Evolutionary conservation across 2,113 vertebrate species (phyloP), one percentile per base, ranked within the genome.

Genomic region (Albula goreensis): DNA sequence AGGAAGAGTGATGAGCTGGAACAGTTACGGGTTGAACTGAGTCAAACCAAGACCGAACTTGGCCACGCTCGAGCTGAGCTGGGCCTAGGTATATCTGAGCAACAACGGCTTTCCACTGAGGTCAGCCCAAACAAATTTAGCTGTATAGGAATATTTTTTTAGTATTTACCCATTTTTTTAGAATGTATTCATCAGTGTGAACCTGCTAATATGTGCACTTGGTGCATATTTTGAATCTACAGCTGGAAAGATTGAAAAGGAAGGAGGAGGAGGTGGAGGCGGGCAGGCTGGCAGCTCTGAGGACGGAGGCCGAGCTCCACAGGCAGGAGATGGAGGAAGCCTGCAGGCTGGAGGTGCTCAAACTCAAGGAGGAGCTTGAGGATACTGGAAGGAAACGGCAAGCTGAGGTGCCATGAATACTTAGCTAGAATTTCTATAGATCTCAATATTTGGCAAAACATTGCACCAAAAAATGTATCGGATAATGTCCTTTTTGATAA

Each of bases 1-100:
- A 96, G 95, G 88, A 91, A 92, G 56, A 88, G 60, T 84, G 89
- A 78, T 52, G 93, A 96, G 48, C 77, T 92, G 91, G 93, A 95
- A 86, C 84, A 87, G 66, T 49, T 92, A 86, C 86, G 57, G 66
- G 86, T 86, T 22, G 92, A 94, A 85, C 83, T 94, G 7, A 85
- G 85, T 56, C 90, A 89, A 50, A 85, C 88, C 9, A 93, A 91
- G 86, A 79, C 88, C 82, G 93, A 94, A 82, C 91, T 94, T 22
- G 51, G 79, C 79, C 89, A 90, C 83, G 85, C 89, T 86, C 88
- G 85, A 86, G 82, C 88, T 25, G 88, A 90, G 83, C 91, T 94
- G 60, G 84, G 13, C 41, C 92, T 90, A 78, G 89, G 79, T 85
- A 91, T 25, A 13, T 25, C 79, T 80, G 92, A 93, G 80, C 90